Evolutionary conservation across 2,888 invertebrate species (phyloP).

Genomic region (Halocaridina rubra): DNA sequence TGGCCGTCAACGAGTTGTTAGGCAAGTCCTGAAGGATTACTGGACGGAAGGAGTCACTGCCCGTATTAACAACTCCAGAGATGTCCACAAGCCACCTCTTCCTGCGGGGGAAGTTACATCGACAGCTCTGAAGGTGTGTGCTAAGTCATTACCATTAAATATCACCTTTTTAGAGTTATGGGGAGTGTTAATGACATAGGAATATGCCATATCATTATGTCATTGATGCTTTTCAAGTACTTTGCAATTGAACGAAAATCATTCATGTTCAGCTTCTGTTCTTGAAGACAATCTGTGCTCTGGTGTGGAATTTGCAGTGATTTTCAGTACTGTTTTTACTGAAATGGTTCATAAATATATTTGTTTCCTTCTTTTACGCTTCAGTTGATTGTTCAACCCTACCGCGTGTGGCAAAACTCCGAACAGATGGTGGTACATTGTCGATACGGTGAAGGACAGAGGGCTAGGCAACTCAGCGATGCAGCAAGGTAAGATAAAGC

Average conservation of each 20-base stretch:
- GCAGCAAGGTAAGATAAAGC: constrained; percentile 60
- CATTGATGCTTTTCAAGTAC: no score
- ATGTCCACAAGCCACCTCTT: constrained; percentile 56
- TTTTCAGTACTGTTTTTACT: no score
- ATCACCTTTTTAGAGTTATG: no score
- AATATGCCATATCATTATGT: no score
- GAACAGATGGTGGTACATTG: constrained; percentile 57
- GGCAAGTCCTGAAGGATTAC: constrained; percentile 50
- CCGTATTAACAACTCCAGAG: constrained; percentile 54
- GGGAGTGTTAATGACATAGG: no score
- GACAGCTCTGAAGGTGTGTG: constrained; percentile 55
- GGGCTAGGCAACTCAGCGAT: constrained; percentile 58
- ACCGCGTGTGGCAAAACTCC: constrained; percentile 60
- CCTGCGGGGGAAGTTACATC: constrained; percentile 50
- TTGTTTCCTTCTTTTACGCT: neutral
- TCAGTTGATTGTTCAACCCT: constrained; percentile 55
- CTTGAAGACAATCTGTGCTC: no score
- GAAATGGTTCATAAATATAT: neutral
- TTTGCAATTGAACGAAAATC: no score
- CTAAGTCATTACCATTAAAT: no score
- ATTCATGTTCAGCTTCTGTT: no score
- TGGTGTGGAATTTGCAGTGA: no score
- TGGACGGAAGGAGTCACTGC: constrained; percentile 56
- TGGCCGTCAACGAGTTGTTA: constrained; percentile 41
- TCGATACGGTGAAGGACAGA: constrained; percentile 52